Percentiles rank a stretch among this genome's conserved stretches.
Conservation (phyloP, 2,888 invertebrate genomes). For the Drosophila suboccidentalis region DNA sequence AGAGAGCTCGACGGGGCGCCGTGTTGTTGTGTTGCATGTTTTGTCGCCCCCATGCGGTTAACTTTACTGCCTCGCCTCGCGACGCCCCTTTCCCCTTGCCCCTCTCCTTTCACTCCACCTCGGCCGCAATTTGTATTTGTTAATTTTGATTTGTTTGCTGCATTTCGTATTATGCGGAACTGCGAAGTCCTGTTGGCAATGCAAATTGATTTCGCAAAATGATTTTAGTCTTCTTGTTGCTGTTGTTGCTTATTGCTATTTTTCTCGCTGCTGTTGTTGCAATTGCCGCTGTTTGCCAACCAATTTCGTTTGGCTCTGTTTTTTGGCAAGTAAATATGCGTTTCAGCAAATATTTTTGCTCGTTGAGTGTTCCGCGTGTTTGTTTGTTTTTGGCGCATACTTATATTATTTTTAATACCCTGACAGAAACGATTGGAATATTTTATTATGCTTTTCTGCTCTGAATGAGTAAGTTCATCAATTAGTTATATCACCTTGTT, state of each 20-base stretch:
- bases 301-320: conserved; percentile 68
- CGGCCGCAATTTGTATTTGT: conserved; percentile 58
- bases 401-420: conserved; percentile 28
- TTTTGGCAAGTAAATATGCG: conserved; percentile 73
- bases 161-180: conserved; percentile 51
- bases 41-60: conserved; percentile 35
- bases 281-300: conserved; percentile 66
- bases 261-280: conserved; percentile 33
- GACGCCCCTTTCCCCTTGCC: fast-evolving
- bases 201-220: conserved; percentile 71
- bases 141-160: conserved; percentile 79
- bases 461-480: neutral
- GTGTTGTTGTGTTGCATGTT: conserved; percentile 33
- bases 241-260: conserved; percentile 21
- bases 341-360: conserved; percentile 77
- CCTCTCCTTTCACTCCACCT: neutral
- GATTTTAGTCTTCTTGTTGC: conserved; percentile 41
- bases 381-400: conserved; percentile 27
- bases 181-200: conserved; percentile 25
- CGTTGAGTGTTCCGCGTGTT: conserved; percentile 52
- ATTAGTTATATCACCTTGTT: neutral
- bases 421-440: conserved; percentile 2
- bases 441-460: conserved; percentile 4
- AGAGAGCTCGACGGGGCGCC: conserved; percentile 30
- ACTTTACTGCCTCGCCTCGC: neutral